Percentiles rank a stretch among this genome's conserved stretches.
Conservation (phyloP, 2,797 vertebrate species). For the Buceros bicornis region DNA sequence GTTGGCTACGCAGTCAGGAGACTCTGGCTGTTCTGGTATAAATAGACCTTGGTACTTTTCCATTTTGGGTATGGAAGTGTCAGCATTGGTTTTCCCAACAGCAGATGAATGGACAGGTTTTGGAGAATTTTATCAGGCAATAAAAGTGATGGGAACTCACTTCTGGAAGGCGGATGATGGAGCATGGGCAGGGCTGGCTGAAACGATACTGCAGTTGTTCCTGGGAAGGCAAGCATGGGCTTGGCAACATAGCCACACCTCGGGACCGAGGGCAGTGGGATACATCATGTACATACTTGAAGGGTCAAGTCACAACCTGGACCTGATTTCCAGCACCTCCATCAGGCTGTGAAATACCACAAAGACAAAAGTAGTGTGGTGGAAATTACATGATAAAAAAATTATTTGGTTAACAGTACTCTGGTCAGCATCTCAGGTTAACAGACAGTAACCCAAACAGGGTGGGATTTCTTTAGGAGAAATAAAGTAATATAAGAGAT, state of each 20-base stretch:
- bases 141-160: neutral
- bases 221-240: rapidly evolving
- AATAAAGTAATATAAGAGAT: neutral
- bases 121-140: neutral
- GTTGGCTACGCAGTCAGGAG: neutral
- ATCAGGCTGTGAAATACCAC: neutral
- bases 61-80: neutral
- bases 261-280: rapidly evolving
- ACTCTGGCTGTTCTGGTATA: neutral
- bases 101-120: neutral
- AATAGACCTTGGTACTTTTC: neutral
- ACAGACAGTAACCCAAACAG: neutral
- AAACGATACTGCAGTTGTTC: neutral
- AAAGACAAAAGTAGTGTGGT: neutral
- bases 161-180: neutral
- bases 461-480: neutral
- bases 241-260: rapidly evolving
- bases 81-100: neutral
- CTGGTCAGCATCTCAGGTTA: neutral
- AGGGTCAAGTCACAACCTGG: neutral
- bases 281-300: rapidly evolving
- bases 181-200: neutral
- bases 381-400: neutral
- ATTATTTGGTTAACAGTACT: neutral
- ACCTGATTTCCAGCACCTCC: neutral